These are phyloP conservation scores for Elmis aenea DNA, from an alignment of 2,888 invertebrate genomes.

Conservation along the genomic window DNA sequence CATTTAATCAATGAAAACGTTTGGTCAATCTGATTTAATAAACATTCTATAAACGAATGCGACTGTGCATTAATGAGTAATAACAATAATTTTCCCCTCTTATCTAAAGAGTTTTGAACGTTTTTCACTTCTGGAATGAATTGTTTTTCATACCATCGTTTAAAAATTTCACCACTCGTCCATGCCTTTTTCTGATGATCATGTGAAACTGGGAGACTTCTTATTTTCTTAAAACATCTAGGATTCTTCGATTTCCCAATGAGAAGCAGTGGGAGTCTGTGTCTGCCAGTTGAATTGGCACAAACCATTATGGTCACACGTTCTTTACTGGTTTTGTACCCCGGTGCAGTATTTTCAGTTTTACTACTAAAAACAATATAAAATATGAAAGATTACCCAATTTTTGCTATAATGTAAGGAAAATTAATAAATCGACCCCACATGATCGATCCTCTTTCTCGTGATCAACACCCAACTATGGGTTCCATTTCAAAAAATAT, in stretches of 20 bases:
- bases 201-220: conserved; percentile 20
- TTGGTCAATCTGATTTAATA: too few species aligned
- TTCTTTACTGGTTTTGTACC: conserved; percentile 26
- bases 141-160: conserved; percentile 24
- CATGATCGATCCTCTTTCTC: too few species aligned
- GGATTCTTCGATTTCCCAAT: conserved; percentile 31
- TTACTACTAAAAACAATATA: too few species aligned
- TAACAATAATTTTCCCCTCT: conserved; percentile 6
- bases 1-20: too few species aligned
- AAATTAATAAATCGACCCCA: too few species aligned
- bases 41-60: too few species aligned
- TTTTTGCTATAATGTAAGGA: too few species aligned
- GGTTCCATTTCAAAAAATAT: too few species aligned
- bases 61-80: conserved; percentile 5
- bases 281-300: conserved; percentile 27
- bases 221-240: conserved; percentile 26
- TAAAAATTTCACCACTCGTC: conserved; percentile 27
- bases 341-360: conserved; percentile 23
- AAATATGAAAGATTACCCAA: too few species aligned
- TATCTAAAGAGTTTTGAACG: conserved; percentile 7
- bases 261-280: conserved; percentile 26
- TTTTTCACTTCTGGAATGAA: conserved; percentile 22
- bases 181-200: conserved; percentile 24
- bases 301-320: conserved; percentile 29
- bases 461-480: too few species aligned